Evolutionary conservation across 2,797 vertebrate species (phyloP).

Genomic region (Hoplostethus atlanticus): DNA sequence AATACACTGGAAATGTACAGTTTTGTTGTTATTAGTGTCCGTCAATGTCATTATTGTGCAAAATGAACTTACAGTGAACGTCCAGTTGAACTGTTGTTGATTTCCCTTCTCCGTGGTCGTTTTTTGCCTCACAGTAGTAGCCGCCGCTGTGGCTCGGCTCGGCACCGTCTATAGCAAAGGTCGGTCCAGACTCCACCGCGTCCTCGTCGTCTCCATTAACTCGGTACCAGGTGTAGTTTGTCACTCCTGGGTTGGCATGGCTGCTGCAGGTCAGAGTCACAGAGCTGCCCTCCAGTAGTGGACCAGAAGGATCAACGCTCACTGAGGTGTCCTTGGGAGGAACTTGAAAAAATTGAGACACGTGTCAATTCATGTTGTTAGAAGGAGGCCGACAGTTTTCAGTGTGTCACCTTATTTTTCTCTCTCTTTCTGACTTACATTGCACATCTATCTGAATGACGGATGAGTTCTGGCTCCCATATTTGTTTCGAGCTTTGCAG

Average conservation of each 20-base stretch:
- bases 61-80: conserved; percentile 70
- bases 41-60: conserved; percentile 33
- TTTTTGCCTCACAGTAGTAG: conserved; percentile 70
- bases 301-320: conserved; percentile 30
- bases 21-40: conserved; percentile 12
- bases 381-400: background rate
- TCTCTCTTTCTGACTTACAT: conserved; percentile 65
- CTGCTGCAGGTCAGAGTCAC: conserved; percentile 68
- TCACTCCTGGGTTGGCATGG: conserved; percentile 66
- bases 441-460: conserved; percentile 61
- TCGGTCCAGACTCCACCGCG: background rate
- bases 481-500: conserved; percentile 64
- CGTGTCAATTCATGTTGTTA: background rate
- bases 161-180: conserved; percentile 8
- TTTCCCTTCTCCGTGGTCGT: conserved; percentile 54
- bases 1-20: conserved; percentile 30
- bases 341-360: conserved; percentile 57
- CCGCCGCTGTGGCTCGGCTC: conserved; percentile 35
- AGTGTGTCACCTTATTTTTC: background rate
- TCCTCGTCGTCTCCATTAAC: conserved; percentile 30
- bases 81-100: conserved; percentile 65
- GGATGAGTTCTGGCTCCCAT: conserved; percentile 73
- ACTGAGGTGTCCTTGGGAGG: conserved; percentile 68
- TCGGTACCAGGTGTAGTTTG: conserved; percentile 74
- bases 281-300: conserved; percentile 62